Conservation (phyloP, 2,888 invertebrate species). For the Melanostoma scalare region DNA sequence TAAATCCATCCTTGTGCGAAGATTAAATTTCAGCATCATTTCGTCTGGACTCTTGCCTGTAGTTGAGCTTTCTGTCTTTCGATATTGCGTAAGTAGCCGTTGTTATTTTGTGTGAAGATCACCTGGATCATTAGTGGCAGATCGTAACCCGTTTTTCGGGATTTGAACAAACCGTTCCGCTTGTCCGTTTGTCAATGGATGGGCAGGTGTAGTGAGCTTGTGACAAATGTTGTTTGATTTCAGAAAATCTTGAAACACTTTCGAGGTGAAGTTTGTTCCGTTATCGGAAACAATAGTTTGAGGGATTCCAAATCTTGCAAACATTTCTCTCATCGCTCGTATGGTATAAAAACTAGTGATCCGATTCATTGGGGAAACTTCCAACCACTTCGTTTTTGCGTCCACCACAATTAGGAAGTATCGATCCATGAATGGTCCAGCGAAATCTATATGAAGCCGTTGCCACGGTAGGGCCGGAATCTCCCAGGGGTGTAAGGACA, state of each 20-base stretch:
- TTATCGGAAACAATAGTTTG: slow-evolving; percentile 55
- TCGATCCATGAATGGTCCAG: slow-evolving; percentile 26
- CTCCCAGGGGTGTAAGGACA: slow-evolving; percentile 5
- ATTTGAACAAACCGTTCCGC: slow-evolving; percentile 30
- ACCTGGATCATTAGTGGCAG: slow-evolving; percentile 1
- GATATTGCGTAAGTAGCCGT: slow-evolving; percentile 27
- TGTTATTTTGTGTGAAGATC: slow-evolving; percentile 23
- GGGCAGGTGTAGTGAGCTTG: too few relatives aligned
- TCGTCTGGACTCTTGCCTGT: slow-evolving; percentile 15
- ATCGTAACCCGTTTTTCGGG: slow-evolving; percentile 47
- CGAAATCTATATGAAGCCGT: slow-evolving; percentile 25
- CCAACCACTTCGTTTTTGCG: slow-evolving; percentile 32
- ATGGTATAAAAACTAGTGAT: slow-evolving; percentile 19
- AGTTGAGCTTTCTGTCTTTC: slow-evolving; percentile 4
- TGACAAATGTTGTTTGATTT: slow-evolving; percentile 43
- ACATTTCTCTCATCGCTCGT: slow-evolving; percentile 3
- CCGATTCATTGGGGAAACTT: slow-evolving; percentile 15
- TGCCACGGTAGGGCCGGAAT: slow-evolving; percentile 22
- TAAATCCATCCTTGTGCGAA: slow-evolving; percentile 22
- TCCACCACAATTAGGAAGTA: too few relatives aligned
- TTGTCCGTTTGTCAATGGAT: too few relatives aligned
- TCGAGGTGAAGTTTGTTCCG: slow-evolving; percentile 51
- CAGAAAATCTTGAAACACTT: slow-evolving; percentile 37
- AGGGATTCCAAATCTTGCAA: slow-evolving; percentile 29
- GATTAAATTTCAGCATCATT: slow-evolving; percentile 26